A percentile compares a stretch with the other conserved stretches of the same genome.
phyloP scores from a whole-genome alignment of 2,113 vertebrate species.

The Lasiurus borealis region DNA sequence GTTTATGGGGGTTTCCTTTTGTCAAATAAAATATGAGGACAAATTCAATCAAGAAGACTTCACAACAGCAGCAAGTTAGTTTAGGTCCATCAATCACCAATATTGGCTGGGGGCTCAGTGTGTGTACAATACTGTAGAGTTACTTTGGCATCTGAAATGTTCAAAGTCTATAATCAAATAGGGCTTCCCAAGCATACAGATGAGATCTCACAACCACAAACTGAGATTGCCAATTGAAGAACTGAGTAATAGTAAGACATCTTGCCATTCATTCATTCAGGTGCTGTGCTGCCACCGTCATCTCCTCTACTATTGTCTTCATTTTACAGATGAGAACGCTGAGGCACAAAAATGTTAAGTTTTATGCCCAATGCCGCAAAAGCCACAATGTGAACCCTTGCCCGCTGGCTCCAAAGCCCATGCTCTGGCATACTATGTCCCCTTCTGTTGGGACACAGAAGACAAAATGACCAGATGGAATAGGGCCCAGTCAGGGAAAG shows the following conservation, averaged over 20 bases:
- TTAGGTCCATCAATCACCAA: background rate
- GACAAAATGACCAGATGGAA: background rate
- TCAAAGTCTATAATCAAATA: background rate
- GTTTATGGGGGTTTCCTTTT: background rate
- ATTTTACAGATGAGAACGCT: constrained; percentile 27
- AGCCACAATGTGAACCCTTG: background rate
- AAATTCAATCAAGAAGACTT: constrained; percentile 27
- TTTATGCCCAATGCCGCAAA: background rate
- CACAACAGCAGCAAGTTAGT: constrained; percentile 29
- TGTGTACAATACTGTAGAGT: background rate
- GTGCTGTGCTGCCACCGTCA: background rate
- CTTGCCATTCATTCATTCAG: background rate
- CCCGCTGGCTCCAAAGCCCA: background rate
- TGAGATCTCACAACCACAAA: background rate
- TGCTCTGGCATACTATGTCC: background rate
- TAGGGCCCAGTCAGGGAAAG: background rate
- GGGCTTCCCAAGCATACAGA: background rate
- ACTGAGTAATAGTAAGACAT: constrained; percentile 41
- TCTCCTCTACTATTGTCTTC: background rate
- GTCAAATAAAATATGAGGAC: background rate
- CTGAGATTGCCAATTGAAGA: background rate
- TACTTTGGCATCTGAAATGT: background rate
- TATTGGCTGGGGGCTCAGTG: background rate
- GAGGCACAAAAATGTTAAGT: background rate
- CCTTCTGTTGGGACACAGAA: background rate